These are phyloP conservation scores for Notamacropus eugenii DNA, from an alignment of 2,797 vertebrate genomes.

Conservation along the genomic window DNA sequence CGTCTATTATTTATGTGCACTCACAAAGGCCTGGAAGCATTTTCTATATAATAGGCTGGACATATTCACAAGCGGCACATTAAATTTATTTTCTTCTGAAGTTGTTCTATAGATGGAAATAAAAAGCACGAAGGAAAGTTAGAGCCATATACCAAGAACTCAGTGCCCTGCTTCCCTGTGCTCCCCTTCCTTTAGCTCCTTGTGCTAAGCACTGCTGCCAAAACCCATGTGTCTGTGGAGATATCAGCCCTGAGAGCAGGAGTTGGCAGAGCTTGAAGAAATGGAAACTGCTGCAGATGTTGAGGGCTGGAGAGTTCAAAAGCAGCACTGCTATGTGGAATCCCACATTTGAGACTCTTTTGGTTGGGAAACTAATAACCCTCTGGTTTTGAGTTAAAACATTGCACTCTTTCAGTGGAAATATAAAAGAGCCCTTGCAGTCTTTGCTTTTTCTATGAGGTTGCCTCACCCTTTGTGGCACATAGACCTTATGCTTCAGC, in stretches of 20 bases:
- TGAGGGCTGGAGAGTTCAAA: conserved; percentile 65
- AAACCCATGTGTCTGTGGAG: conserved; percentile 39
- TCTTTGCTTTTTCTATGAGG: conserved; percentile 25
- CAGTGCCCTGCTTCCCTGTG: conserved; percentile 19
- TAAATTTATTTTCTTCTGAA: not conserved
- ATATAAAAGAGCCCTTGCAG: conserved; percentile 51
- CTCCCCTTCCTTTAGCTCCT: conserved; percentile 40
- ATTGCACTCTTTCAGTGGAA: conserved; percentile 59
- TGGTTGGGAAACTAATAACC: conserved; percentile 65
- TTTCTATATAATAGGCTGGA: not conserved
- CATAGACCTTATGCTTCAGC: conserved; percentile 5
- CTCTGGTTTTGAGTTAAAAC: conserved; percentile 65
- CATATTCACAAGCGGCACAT: not conserved
- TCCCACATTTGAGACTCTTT: conserved; percentile 55
- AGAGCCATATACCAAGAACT: not conserved
- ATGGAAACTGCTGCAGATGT: conserved; percentile 63
- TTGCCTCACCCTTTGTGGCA: conserved; percentile 48
- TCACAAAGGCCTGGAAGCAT: not conserved
- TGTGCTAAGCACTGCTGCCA: conserved; percentile 46
- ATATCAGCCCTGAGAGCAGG: conserved; percentile 61
- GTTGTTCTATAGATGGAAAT: not conserved
- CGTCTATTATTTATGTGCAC: conserved; percentile 4
- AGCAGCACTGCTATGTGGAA: conserved; percentile 47
- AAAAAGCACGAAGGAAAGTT: conserved; percentile 27
- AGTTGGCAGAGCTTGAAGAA: conserved; percentile 66